Evolutionary conservation across 2,113 vertebrate genomes (phyloP).

Genomic region (Eudorcas thomsonii): DNA sequence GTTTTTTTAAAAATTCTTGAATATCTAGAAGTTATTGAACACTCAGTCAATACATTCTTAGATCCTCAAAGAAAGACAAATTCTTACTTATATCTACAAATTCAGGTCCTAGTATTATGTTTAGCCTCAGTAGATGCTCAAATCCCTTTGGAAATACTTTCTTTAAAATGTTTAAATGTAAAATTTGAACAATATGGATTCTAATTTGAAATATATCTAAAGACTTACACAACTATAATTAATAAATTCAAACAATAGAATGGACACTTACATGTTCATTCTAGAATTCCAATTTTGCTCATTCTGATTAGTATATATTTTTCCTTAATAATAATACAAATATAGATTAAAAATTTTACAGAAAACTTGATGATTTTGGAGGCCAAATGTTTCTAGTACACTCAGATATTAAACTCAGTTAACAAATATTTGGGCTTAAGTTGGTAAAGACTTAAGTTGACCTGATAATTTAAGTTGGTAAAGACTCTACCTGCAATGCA

Average conservation of each 20-base stretch:
- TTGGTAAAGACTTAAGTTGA: neutral
- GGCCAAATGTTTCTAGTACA: neutral
- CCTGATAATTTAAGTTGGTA: neutral
- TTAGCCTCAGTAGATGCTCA: neutral
- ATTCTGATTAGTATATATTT: neutral
- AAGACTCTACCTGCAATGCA: neutral
- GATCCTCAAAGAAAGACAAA: neutral
- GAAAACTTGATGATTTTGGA: neutral
- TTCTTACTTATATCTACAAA: neutral
- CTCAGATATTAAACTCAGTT: neutral
- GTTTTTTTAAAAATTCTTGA: neutral
- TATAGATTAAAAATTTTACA: neutral
- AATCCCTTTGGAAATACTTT: neutral
- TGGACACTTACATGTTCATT: neutral
- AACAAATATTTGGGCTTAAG: neutral
- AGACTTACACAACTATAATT: neutral
- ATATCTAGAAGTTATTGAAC: neutral
- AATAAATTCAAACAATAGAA: neutral
- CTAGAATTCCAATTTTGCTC: neutral
- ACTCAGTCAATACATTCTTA: neutral
- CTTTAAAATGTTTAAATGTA: neutral
- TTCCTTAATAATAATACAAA: neutral
- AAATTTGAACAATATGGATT: neutral
- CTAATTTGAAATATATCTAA: neutral
- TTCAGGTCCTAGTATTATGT: neutral